Base-by-base conservation (phyloP, 2,113 vertebrate genomes). In the Pyrgilauda ruficollis region DNA sequence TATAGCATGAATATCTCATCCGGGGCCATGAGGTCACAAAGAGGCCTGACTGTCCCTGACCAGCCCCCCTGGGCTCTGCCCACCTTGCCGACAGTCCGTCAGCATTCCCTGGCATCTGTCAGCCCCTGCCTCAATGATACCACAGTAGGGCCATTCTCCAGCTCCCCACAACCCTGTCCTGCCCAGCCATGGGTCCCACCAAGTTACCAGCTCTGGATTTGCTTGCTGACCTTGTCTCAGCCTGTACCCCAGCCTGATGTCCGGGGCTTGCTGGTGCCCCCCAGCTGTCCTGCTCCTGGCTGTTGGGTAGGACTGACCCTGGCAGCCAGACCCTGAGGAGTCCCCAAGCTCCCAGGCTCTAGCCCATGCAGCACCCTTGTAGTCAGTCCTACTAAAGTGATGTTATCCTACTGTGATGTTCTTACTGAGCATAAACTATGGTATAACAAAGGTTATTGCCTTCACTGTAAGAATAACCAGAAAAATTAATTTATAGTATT, bases 141-240 rank as follows among this genome's bases (percentile, higher is more conserved):
- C 3, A 1, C 3, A 41, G 22, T 7, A 70, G 26, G 8, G 12
- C 18, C 2, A 3, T 6, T 20, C 7, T 58, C 24, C 18, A 47
- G 13, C 6, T 33, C 10, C 11, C 24, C 8, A 13, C 22, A 53
- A 1, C 8, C 15, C 20, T 61, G 11, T 26, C 11, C 11, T 70
- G 26, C 6, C 19, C 1, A 0, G 10, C 28, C 18, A 11, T 31
- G 23, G 7, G 5, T 4, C 10, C 12, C 14, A 20, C n/a, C 1
- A 11, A 69, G 11, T 11, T 6, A 12, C 5, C 13, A 23, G 4
- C 6, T 16, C 13, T 30, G 21, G 19, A 3, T 20, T 33, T 23
- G 13, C 1, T 1, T 47, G 5, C 26, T 7, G 7, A 20, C 23
- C 26, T 49, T 15, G 3, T 8, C 9, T 81, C 3, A 3, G 4